phyloP scores from a whole-genome alignment of 2,888 invertebrate species.

The Callosobruchus maculatus region DNA sequence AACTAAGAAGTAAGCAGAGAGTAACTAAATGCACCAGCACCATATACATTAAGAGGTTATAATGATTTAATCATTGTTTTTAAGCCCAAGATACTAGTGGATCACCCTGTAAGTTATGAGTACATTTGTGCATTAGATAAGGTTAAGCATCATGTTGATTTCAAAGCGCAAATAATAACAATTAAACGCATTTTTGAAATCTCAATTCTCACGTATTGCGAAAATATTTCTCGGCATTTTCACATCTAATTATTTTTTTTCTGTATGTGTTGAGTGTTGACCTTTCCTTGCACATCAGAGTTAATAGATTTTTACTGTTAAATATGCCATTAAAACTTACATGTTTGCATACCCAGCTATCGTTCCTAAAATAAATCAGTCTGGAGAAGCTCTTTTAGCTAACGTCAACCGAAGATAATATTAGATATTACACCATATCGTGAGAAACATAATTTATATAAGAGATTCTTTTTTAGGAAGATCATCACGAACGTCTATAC shows the following conservation, averaged over 20 bases:
- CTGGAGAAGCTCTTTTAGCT: neutral
- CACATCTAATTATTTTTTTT: neutral
- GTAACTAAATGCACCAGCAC: too few species aligned
- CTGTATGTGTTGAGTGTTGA: neutral
- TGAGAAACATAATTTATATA: neutral
- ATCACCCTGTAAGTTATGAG: neutral
- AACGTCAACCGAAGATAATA: neutral
- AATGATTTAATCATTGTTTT: too few species aligned
- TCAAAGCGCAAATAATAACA: neutral
- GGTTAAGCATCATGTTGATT: neutral
- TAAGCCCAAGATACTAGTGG: too few species aligned
- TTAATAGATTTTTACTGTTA: neutral
- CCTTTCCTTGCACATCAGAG: neutral
- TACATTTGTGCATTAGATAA: neutral
- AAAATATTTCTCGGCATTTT: neutral
- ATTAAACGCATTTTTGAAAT: neutral
- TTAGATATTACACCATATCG: neutral
- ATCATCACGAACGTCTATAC: neutral
- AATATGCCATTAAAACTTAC: neutral
- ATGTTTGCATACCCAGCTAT: neutral
- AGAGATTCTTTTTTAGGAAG: neutral
- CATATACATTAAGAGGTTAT: too few species aligned
- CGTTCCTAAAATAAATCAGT: neutral
- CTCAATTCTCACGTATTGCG: neutral
- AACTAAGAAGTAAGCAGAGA: too few species aligned